Conservation (phyloP, 2,888 invertebrate species). For the Carcina quercana region DNA sequence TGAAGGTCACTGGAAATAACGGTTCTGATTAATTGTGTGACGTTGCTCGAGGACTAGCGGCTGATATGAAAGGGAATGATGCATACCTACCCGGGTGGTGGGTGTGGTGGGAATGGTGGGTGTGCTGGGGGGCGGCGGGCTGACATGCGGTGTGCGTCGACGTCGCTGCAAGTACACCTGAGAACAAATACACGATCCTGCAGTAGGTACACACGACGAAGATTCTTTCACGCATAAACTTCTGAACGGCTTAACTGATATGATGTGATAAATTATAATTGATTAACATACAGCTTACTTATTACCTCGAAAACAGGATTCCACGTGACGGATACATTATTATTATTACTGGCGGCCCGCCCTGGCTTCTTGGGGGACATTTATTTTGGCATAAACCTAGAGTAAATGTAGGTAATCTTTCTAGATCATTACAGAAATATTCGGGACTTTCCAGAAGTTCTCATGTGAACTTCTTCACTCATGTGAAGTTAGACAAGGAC, state of each 20-base stretch:
- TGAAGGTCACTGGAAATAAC: constrained; percentile 31
- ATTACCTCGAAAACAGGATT: too few relatives aligned
- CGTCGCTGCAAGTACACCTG: constrained; percentile 46
- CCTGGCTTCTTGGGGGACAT: too few relatives aligned
- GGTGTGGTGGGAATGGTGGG: constrained; percentile 45
- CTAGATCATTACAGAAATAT: too few relatives aligned
- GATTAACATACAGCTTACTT: too few relatives aligned
- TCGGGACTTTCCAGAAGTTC: too few relatives aligned
- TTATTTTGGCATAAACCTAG: too few relatives aligned
- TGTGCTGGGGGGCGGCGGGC: constrained; percentile 33
- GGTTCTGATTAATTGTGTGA: background rate
- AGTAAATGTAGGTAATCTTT: too few relatives aligned
- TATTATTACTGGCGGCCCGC: too few relatives aligned
- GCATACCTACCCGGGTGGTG: constrained; percentile 71
- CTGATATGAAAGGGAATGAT: constrained; percentile 33
- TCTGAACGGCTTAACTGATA: background rate
- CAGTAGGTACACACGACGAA: background rate
- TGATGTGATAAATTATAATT: too few relatives aligned
- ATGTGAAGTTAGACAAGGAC: too few relatives aligned
- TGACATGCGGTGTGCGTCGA: constrained; percentile 43
- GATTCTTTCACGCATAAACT: background rate
- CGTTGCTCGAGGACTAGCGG: background rate
- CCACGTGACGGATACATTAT: too few relatives aligned
- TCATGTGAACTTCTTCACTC: too few relatives aligned
- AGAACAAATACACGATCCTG: constrained; percentile 24